Percentiles rank a stretch among this genome's conserved stretches.
These are phyloP conservation scores for Ochotona princeps DNA, from an alignment of 2,113 vertebrate genomes.

Conservation along the genomic window DNA sequence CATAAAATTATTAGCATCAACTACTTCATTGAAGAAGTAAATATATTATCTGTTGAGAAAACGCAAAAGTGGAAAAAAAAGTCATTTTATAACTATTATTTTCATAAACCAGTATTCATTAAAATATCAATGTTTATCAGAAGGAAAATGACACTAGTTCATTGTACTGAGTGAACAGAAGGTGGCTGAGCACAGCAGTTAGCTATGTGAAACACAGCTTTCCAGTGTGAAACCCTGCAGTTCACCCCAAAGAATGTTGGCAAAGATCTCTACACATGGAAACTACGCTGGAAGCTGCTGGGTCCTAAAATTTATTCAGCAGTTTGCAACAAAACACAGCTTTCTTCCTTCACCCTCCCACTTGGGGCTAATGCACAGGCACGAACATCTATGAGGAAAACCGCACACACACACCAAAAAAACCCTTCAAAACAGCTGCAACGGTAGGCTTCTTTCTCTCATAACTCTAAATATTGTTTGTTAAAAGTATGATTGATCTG, in stretches of 20 bases:
- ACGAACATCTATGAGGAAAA: conserved; percentile 74
- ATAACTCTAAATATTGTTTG: conserved; percentile 60
- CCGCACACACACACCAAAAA: conserved; percentile 38
- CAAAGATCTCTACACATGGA: conserved; percentile 79
- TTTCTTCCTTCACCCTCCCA: conserved; percentile 64
- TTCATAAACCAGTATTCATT: conserved; percentile 71
- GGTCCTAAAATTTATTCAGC: conserved; percentile 73
- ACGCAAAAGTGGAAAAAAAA: conserved; percentile 69
- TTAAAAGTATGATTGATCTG: conserved; percentile 46
- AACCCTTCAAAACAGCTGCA: conserved; percentile 72
- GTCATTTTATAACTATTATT: conserved; percentile 68
- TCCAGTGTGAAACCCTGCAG: conserved; percentile 81
- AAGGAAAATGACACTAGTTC: not conserved
- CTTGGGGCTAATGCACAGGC: conserved; percentile 70
- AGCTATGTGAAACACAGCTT: conserved; percentile 71
- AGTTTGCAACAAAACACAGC: conserved; percentile 73
- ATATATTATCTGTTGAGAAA: conserved; percentile 81
- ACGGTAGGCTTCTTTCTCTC: conserved; percentile 82
- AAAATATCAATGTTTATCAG: conserved; percentile 52
- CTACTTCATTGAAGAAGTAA: conserved; percentile 76
- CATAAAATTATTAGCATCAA: conserved; percentile 61
- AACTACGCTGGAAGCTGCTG: conserved; percentile 80
- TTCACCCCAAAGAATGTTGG: conserved; percentile 84
- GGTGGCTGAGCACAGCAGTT: conserved; percentile 49
- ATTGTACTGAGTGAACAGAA: not conserved